Base-by-base conservation (phyloP, 1,140 invertebrate species). In the Drosophila nannoptera region DNA sequence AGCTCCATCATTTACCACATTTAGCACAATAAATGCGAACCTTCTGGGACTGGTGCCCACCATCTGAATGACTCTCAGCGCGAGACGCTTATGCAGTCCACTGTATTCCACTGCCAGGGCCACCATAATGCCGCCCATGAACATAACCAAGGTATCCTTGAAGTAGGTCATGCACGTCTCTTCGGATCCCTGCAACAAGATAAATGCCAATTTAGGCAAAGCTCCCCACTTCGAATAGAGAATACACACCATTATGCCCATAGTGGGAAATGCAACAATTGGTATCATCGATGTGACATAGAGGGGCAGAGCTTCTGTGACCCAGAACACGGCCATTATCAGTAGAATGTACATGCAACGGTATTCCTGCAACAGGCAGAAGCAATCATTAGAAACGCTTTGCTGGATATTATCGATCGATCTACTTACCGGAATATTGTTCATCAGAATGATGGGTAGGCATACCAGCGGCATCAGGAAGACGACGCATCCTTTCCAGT, bases 141-240 rank as follows among this genome's bases (percentile, higher is more conserved):
- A 97, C 91, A 97, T 94, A 92, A 97, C 95, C 80, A 96, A 96
- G 0, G 95, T 96, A 73, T 97, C 95, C 90, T 95, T 96, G 90
- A 96, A 93, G 76, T 96, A 96, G 43, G 94, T 92, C 3, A 91
- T 89, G 59, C 93, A 94, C 0, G 93, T 93, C 45, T 91, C 88
- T 56, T 92, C 90, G 0, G 93, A 94, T 69, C 91, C 89, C 86
- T 92, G 54, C 0, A 64, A 54, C 6, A 8, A 5, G 9, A 22
- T 3, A 38, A 32, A 11, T n/a, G 4, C 1, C n/a, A n/a, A n/a
- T 9, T 12, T n/a, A 7, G 6, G 22, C 2, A 45, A 16, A 16
- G 0, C 8, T 45, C 6, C 0, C 1, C 11, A n/a, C 45, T 4
- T 2, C 7, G 4, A 4, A 31, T 33, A 42, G 6, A 16, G 0